These are phyloP conservation scores for Miltochrista miniata DNA, from an alignment of 2,888 invertebrate genomes.

Conservation along the genomic window DNA sequence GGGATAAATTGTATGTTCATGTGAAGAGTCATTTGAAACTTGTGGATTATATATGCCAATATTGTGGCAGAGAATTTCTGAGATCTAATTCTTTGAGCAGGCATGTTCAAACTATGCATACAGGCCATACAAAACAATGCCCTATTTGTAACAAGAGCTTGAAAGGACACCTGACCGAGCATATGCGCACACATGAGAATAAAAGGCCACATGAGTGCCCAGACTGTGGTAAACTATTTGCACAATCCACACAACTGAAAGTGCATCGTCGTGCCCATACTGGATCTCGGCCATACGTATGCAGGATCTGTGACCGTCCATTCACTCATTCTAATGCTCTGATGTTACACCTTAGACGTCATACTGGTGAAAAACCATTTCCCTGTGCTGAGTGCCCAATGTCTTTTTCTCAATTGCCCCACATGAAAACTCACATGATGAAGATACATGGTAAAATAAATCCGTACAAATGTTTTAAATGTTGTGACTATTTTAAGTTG, in stretches of 20 bases:
- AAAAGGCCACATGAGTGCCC: slow-evolving; percentile 91
- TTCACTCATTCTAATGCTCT: slow-evolving; percentile 94
- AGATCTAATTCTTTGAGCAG: slow-evolving; percentile 89
- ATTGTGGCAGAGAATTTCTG: slow-evolving; percentile 91
- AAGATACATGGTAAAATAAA: slow-evolving; percentile 91
- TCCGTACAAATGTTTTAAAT: slow-evolving; percentile 90
- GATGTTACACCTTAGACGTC: slow-evolving; percentile 91
- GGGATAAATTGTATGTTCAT: slow-evolving; percentile 85
- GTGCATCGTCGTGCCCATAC: slow-evolving; percentile 94
- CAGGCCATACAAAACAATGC: slow-evolving; percentile 90
- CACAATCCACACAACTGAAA: slow-evolving; percentile 92
- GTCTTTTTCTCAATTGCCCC: slow-evolving; percentile 92
- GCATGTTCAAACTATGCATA: slow-evolving; percentile 90
- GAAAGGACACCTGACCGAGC: slow-evolving; percentile 92
- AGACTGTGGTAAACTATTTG: slow-evolving; percentile 90
- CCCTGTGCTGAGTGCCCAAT: slow-evolving; percentile 87
- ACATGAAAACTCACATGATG: slow-evolving; percentile 94
- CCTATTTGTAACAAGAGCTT: slow-evolving; percentile 91
- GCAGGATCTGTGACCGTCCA: slow-evolving; percentile 90
- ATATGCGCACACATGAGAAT: slow-evolving; percentile 91
- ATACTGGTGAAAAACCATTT: slow-evolving; percentile 94
- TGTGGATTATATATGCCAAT: slow-evolving; percentile 90
- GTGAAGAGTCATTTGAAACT: slow-evolving; percentile 88
- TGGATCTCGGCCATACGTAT: slow-evolving; percentile 92
- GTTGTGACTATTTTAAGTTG: slow-evolving; percentile 89